Base-by-base conservation (phyloP, 2,113 vertebrate genomes). In the Vidua macroura region DNA sequence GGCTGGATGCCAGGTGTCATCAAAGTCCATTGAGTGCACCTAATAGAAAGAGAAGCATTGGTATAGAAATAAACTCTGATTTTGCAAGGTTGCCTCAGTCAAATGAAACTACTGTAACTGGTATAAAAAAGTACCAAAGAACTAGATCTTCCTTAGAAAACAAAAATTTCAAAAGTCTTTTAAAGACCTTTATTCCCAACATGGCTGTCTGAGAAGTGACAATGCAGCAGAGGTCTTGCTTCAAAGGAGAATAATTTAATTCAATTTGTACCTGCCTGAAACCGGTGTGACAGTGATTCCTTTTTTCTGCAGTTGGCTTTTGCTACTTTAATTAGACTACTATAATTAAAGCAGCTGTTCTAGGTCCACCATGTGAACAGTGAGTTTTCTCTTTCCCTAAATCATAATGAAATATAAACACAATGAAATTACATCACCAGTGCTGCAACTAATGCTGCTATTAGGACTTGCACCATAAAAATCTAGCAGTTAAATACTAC, bases 21-120 rank as follows among this genome's bases (percentile, higher is more conserved):
- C 99, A 97, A 99, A 99, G 91, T 99, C 99, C 99, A 99, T 99
- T 23, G 99, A 99, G 95, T 99, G 99, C 73, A 99, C 98, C 99
- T 99, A 64, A 28, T 3, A 51, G 35, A 75, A 84, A 72, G 49
- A 87, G 52, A 79, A 85, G 13, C 12, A 62, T 64, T 31, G 37
- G 24, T 39, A 44, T 43, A 55, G 49, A 67, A 83, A 63, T 59
- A 60, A 86, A 76, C 35, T 70, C 13, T 35, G 44, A 20, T 67
- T 77, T 83, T 15, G 9, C 52, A 49, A 78, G 73, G 7, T 39
- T 59, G 48, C 23, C 33, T 79, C n/a, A 74, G 18, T 85, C 35
- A 73, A 69, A 73, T 73, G 15, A 77, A 89, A 59, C 41, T 51
- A 19, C 31, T 60, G 19, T 63, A 74, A 24, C 15, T 17, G 3